A percentile compares a stretch with the other conserved stretches of the same genome.
Evolutionary conservation across 1,140 invertebrate species (phyloP).

Genomic region (Drosophila sulfurigaster): DNA sequence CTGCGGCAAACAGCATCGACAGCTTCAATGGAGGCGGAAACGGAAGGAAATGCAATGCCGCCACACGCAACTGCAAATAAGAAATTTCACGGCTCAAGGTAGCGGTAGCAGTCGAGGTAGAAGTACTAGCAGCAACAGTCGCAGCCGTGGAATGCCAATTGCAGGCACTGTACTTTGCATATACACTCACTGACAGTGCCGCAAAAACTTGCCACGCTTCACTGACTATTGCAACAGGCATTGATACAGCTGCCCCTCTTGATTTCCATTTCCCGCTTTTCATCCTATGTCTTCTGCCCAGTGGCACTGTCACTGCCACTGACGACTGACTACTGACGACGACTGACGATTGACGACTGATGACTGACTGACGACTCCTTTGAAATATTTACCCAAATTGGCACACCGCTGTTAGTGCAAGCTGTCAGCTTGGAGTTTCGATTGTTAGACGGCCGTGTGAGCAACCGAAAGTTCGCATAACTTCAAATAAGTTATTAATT

Average conservation of each 20-base stretch:
- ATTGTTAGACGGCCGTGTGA: not conserved
- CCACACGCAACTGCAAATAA: conserved; percentile 48
- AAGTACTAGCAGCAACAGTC: not conserved
- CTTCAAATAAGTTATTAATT: not conserved
- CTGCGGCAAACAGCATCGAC: conserved; percentile 41
- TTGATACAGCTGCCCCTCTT: conserved; percentile 4
- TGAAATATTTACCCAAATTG: conserved; percentile 53
- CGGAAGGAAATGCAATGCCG: conserved; percentile 63
- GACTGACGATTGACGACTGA: conserved; percentile 37
- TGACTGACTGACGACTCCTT: conserved; percentile 39
- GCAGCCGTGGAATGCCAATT: conserved; percentile 8
- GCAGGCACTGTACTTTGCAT: conserved; percentile 17
- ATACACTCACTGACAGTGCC: not conserved
- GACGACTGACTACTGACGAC: not conserved
- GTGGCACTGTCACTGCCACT: not conserved
- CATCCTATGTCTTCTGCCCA: not conserved
- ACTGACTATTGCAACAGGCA: conserved; percentile 20
- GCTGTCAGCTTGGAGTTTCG: not conserved
- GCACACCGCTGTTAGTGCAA: conserved; percentile 9
- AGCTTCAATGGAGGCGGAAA: conserved; percentile 34
- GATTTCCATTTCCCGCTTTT: not conserved
- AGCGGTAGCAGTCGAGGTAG: not conserved
- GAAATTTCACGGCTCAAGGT: conserved; percentile 53
- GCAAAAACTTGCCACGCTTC: conserved; percentile 31
- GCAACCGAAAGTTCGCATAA: not conserved